A percentile compares a stretch with the other conserved stretches of the same genome.
These are phyloP conservation scores for Anolis sagrei DNA, from an alignment of 2,113 vertebrate genomes.

Conservation along the genomic window DNA sequence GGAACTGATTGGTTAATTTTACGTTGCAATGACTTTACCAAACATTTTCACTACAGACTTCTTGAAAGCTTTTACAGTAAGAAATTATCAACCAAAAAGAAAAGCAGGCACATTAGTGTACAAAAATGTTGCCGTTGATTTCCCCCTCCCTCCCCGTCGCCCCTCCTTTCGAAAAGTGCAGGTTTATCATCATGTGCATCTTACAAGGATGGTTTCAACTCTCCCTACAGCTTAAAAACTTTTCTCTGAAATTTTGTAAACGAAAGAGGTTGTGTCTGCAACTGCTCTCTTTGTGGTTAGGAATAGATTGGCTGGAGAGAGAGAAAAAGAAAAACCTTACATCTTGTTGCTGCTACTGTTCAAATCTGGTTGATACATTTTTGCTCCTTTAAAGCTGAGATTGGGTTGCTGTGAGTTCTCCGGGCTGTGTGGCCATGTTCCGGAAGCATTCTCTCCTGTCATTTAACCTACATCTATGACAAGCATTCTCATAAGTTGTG, in stretches of 20 bases:
- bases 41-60: slow-evolving; percentile 79
- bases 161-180: slow-evolving; percentile 63
- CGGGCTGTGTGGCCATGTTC: no score
- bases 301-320: slow-evolving; percentile 69
- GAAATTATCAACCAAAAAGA: slow-evolving; percentile 75
- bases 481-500: no score
- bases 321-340: slow-evolving; percentile 51
- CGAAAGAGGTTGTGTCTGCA: slow-evolving; percentile 70
- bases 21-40: slow-evolving; percentile 80
- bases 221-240: slow-evolving; percentile 63
- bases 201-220: slow-evolving; percentile 71
- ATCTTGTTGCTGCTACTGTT: slow-evolving; percentile 58
- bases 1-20: slow-evolving; percentile 71
- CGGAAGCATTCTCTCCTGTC: no score
- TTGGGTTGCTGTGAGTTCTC: no score
- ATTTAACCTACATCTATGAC: no score
- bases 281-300: slow-evolving; percentile 62
- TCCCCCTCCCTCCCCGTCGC: slow-evolving; percentile 24
- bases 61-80: slow-evolving; percentile 82
- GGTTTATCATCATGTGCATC: slow-evolving; percentile 64
- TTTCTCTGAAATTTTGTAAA: slow-evolving; percentile 72
- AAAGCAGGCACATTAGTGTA: slow-evolving; percentile 83
- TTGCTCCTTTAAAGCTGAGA: slow-evolving; percentile 69
- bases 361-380: slow-evolving; percentile 64
- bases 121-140: slow-evolving; percentile 69